These are phyloP conservation scores for Scleropages formosus DNA, from an alignment of 2,797 vertebrate species.

Conservation along the genomic window DNA sequence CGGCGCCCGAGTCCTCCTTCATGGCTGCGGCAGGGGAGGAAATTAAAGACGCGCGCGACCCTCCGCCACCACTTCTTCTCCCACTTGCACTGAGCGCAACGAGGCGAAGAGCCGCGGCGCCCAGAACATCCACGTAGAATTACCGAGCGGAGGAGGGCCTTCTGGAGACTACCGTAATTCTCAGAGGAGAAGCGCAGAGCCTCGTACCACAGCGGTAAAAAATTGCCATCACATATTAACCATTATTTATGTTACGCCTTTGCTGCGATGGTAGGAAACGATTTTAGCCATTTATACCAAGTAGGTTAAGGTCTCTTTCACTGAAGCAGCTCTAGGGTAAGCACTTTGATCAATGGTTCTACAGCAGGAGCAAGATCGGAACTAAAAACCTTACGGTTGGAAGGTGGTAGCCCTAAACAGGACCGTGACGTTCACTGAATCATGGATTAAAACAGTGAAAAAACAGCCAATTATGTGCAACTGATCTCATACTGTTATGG, in stretches of 20 bases:
- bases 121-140: constrained; percentile 52
- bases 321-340: no score
- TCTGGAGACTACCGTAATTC: constrained; percentile 59
- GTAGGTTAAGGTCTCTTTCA: no score
- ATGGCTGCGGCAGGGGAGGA: constrained; percentile 52
- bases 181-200: not conserved
- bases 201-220: no score
- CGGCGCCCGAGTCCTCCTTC: constrained; percentile 48
- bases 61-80: constrained; percentile 55
- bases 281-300: no score
- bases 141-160: constrained; percentile 57
- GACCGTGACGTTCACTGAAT: no score
- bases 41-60: constrained; percentile 47
- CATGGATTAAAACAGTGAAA: no score
- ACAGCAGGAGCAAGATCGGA: no score
- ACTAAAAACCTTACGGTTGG: no score
- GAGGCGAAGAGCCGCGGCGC: constrained; percentile 56
- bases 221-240: not conserved
- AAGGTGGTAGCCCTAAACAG: no score
- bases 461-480: no score
- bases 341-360: no score
- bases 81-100: constrained; percentile 54
- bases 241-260: not conserved
- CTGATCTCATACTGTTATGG: no score
- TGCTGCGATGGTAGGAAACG: not conserved